These are phyloP conservation scores for Erythrocercus mccallii DNA, from an alignment of 2,113 vertebrate genomes.

Conservation along the genomic window DNA sequence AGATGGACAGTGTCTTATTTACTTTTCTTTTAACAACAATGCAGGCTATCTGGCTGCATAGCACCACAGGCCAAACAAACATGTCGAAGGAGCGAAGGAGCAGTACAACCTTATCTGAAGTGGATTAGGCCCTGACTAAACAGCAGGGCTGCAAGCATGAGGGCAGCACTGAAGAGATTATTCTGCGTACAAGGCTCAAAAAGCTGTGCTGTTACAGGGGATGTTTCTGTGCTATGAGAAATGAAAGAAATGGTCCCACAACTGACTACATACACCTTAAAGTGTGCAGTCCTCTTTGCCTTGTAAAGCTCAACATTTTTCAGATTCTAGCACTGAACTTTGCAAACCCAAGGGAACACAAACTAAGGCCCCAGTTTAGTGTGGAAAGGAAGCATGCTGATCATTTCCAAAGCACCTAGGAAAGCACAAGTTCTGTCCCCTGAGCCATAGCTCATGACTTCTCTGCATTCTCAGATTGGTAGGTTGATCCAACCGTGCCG, in stretches of 20 bases:
- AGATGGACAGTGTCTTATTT: background rate
- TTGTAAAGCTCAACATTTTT: background rate
- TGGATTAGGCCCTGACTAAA: background rate
- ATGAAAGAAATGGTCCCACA: background rate
- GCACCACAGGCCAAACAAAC: background rate
- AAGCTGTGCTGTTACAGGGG: background rate
- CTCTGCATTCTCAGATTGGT: fast-evolving
- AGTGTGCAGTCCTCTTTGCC: background rate
- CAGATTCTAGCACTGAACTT: background rate
- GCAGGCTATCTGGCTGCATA: background rate
- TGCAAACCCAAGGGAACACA: background rate
- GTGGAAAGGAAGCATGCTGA: background rate
- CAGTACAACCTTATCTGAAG: background rate
- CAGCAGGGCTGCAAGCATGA: background rate
- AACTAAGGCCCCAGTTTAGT: background rate
- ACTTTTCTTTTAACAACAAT: background rate
- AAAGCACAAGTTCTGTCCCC: background rate
- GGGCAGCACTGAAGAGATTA: background rate
- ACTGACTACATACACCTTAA: background rate
- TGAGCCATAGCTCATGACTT: background rate
- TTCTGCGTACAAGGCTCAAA: background rate
- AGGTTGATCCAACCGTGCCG: background rate
- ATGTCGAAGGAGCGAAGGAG: background rate
- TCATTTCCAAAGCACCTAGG: background rate
- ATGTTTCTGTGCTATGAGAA: background rate